These are phyloP conservation scores for Lampris incognitus DNA, from an alignment of 2,113 vertebrate species.

Conservation along the genomic window DNA sequence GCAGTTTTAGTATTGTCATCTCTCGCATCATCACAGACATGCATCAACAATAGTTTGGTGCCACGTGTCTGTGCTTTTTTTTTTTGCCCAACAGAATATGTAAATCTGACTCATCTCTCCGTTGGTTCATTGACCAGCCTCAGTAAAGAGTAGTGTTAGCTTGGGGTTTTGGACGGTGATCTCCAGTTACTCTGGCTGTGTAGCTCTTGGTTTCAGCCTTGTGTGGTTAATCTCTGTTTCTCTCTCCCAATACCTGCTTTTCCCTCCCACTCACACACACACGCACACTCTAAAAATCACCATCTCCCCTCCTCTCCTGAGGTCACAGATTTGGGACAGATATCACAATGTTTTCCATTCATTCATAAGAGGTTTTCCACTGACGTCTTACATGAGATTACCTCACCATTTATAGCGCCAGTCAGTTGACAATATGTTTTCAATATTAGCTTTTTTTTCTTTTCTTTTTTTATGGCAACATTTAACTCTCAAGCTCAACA, in stretches of 20 bases:
- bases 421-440: constrained; percentile 2
- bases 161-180: constrained; percentile 50
- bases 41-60: constrained; percentile 49
- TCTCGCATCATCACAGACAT: constrained; percentile 64
- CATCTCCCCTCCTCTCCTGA: constrained; percentile 11
- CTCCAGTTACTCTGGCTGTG: constrained; percentile 70
- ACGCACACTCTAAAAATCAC: constrained; percentile 29
- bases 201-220: constrained; percentile 66
- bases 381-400: constrained; percentile 6
- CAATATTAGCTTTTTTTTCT: not conserved
- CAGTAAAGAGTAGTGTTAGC: constrained; percentile 16
- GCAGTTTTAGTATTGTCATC: constrained; percentile 52
- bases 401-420: not conserved
- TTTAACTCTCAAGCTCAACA: not conserved
- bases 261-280: constrained; percentile 37
- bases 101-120: constrained; percentile 11
- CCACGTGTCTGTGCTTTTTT: constrained; percentile 48
- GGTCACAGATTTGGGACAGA: constrained; percentile 42
- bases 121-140: constrained; percentile 41
- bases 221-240: constrained; percentile 72
- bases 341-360: constrained; percentile 19
- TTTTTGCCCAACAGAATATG: constrained; percentile 37
- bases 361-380: constrained; percentile 9
- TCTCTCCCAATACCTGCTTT: constrained; percentile 53
- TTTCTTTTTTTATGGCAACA: not conserved